Evolutionary conservation across 2,113 vertebrate species (phyloP).

Genomic region (Isurus oxyrinchus): DNA sequence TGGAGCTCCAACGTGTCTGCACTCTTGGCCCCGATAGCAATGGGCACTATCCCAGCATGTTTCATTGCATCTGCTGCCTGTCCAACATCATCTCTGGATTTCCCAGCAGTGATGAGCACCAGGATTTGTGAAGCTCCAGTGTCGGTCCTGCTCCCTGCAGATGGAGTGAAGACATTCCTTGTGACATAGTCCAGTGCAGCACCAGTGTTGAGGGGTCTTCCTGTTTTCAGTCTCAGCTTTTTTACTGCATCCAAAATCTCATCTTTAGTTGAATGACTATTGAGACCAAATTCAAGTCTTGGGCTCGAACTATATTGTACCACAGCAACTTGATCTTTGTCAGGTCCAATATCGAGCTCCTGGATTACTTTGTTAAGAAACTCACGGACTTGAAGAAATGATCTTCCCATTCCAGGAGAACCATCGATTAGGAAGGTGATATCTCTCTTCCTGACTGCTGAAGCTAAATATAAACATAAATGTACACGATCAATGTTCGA

Average conservation of each 20-base stretch:
- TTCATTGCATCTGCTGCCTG: too few relatives aligned
- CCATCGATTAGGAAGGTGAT: neutral
- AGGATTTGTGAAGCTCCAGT: too few relatives aligned
- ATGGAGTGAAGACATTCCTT: neutral
- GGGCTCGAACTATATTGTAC: neutral
- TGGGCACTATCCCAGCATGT: too few relatives aligned
- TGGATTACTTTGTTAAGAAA: neutral
- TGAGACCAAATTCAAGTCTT: neutral
- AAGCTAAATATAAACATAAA: neutral
- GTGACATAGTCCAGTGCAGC: constrained; percentile 15
- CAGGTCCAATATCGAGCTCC: neutral
- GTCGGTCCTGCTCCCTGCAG: neutral
- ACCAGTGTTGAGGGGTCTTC: constrained; percentile 4
- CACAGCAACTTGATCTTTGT: neutral
- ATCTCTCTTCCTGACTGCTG: neutral
- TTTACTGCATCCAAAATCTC: neutral
- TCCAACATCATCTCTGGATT: too few relatives aligned
- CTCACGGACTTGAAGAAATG: neutral
- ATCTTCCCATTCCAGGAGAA: neutral
- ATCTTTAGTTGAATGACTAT: neutral
- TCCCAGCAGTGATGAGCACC: too few relatives aligned
- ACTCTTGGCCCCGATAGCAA: too few relatives aligned
- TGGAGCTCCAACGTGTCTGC: too few relatives aligned
- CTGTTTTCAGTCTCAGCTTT: neutral
- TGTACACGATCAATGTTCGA: neutral